phyloP scores from a whole-genome alignment of 2,888 invertebrate genomes.

The Ectobius pallidus region DNA sequence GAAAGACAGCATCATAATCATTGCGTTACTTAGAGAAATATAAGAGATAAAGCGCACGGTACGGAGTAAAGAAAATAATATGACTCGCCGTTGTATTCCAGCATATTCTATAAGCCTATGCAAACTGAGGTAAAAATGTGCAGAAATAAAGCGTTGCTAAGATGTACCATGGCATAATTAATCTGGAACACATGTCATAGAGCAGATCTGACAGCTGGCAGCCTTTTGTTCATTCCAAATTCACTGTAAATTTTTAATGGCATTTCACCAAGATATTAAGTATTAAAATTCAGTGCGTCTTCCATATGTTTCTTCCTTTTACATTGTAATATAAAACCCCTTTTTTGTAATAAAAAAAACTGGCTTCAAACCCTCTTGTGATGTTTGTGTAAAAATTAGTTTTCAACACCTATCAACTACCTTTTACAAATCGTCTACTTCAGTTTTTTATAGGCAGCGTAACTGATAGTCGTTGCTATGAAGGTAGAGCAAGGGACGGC shows the following conservation, averaged over 20 bases:
- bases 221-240: no score
- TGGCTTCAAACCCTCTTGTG: slow-evolving; percentile 27
- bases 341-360: slow-evolving; percentile 22
- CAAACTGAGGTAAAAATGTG: no score
- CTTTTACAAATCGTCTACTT: slow-evolving; percentile 20
- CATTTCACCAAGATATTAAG: background rate
- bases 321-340: slow-evolving; percentile 25
- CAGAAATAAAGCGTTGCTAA: no score
- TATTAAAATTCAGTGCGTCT: slow-evolving; percentile 17
- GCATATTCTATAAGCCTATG: no score
- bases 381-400: slow-evolving; percentile 36
- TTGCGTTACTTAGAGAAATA: no score
- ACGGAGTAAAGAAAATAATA: no score
- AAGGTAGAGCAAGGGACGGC: background rate
- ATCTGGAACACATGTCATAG: no score
- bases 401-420: slow-evolving; percentile 37
- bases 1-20: no score
- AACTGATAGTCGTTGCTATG: slow-evolving; percentile 22
- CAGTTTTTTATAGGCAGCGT: slow-evolving; percentile 5
- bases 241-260: background rate
- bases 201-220: no score
- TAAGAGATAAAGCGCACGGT: no score
- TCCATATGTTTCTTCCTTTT: slow-evolving; percentile 34
- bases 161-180: no score
- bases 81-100: no score